phyloP scores from a whole-genome alignment of 2,797 vertebrate species.

The Ataeniobius toweri region DNA sequence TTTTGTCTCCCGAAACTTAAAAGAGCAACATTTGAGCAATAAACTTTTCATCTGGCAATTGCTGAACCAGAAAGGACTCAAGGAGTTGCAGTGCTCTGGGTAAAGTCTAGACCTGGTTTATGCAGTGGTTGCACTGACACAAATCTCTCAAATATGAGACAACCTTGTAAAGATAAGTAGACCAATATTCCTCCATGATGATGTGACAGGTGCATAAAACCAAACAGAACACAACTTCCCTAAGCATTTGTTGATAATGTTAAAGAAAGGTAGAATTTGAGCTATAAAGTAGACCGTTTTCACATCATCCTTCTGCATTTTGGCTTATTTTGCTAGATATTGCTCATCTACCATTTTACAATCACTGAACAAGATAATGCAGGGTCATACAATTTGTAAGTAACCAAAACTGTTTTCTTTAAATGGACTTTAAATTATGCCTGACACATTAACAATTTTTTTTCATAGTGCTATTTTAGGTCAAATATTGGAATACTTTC shows the following conservation, averaged over 20 bases:
- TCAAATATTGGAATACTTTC: background rate
- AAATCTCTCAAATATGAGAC: background rate
- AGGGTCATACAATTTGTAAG: background rate
- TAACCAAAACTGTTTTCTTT: background rate
- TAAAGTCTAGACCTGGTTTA: background rate
- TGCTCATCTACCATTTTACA: background rate
- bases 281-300: background rate
- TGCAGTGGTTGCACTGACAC: background rate
- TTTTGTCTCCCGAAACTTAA: too few relatives aligned
- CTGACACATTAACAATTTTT: background rate
- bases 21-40: too few relatives aligned
- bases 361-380: background rate
- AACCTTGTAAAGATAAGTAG: background rate
- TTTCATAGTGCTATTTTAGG: background rate
- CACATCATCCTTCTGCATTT: background rate
- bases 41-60: background rate
- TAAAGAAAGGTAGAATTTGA: background rate
- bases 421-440: background rate
- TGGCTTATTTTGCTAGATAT: background rate
- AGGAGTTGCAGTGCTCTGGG: background rate
- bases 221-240: background rate
- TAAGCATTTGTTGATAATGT: background rate
- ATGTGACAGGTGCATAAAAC: too few relatives aligned
- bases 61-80: background rate
- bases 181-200: too few relatives aligned